Base-by-base conservation (phyloP, 1,140 invertebrate genomes). In the Heliothis subflexa region DNA sequence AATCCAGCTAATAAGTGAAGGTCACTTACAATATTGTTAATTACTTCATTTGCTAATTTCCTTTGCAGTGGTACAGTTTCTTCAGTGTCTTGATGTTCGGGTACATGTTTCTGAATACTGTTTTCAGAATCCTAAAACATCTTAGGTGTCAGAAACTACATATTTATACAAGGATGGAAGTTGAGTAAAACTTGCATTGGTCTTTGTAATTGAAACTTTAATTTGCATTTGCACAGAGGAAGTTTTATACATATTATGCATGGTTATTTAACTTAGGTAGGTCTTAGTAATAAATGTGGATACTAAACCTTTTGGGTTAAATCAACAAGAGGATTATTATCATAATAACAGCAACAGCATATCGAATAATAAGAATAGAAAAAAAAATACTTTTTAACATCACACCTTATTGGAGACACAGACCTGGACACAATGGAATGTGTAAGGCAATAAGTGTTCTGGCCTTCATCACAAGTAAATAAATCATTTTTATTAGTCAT, bases 401-500 rank as follows among this genome's bases (percentile, higher is more conserved):
- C 52, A 72, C 73, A 79, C 52, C n/a, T n/a, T 55, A 16, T 33
- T 33, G 55, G 12, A 18, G 50, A 40, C 13, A 14, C 7, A 52
- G 50, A 55, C 28, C 33, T 40, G 68, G 28, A 49, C 21, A 28
- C 25, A 59, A 12, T 54, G 66, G 33, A 68, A 54, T 70, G 12
- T 70, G 50, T 33, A 28, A 14, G 12, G 49, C 50, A 68, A 50
- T 59, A 73, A 14, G 28, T 18, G 33, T 16, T 52, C 70, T 25
- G 33, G 16, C 16, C 50, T 33, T 57, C 54, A 13, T 50, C 33
- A 70, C 33, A 28, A 52, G 18, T 57, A n/a, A 59, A 81, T 47
- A 78, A 45, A 62, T 78, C 84, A 64, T 64, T 9, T 11, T 84
- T 88, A 84, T 82, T 85, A 86, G 68, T 88, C 81, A 88, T 87